Base-by-base conservation (phyloP, 2,888 invertebrate genomes). In the Hetaerina titia region DNA sequence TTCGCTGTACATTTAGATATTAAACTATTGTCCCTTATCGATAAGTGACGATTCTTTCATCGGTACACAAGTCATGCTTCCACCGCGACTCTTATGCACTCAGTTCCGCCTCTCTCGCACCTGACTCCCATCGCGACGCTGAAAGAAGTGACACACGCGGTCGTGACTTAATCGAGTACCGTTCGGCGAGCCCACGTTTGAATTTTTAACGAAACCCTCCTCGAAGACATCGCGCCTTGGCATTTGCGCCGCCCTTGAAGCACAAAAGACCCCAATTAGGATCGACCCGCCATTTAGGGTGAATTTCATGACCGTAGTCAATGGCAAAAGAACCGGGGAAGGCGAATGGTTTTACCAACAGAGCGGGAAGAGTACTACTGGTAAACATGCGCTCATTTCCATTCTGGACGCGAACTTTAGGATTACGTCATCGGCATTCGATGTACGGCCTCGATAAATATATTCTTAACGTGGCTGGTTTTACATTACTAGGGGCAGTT, bases 111-210 rank as follows among this genome's bases (percentile, higher is more conserved):
- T 81, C 15, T 31, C 81, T 31, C 81, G 25, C 31, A 31, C 31
- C 19, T 7, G 25, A 31, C 60, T 11, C 60, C 31, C 13, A 22
- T 19, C 69, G n/a, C 69, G n/a, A 69, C 0, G 19, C n/a, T 69
- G 5, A 69, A 69, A 69, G 69, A 19, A 74, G 81, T 15, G 31
- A 81, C 81, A 31, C 25, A 81, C 15, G 81, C 13, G 81, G 81
- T 31, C 81, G 81, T 81, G 81, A 81, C 81, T 81, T 31, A 25
- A 81, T 25, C 81, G 81, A 81, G 31, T 81, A 81, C 81, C 81
- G 81, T 81, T 81, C 31, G 31, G 25, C 31, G 25, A 22, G 31
- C 81, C 81, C 81, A 81, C 81, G 81, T 31, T 15, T 31, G 25
- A 81, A 25, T 81, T 31, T n/a, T 69, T n/a, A 19, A 69, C n/a